Conservation (phyloP, 2,113 vertebrate species). For the Upupa epops region DNA sequence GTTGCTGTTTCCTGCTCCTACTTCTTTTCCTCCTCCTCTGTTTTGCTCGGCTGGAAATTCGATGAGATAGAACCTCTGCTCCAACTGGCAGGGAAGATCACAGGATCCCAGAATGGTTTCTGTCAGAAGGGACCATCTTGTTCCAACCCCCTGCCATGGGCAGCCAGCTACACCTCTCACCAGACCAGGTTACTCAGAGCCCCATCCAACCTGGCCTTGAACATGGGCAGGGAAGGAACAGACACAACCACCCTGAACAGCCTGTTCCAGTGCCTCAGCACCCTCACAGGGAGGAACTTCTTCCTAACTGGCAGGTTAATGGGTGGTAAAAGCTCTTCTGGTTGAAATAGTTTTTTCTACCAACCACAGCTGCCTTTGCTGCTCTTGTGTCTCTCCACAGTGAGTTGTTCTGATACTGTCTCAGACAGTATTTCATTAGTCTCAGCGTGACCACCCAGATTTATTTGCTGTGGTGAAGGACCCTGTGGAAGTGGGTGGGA, state of each 20-base stretch:
- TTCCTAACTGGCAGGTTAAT: too few relatives aligned
- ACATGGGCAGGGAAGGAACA: too few relatives aligned
- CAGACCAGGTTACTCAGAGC: too few relatives aligned
- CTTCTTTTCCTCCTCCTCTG: too few relatives aligned
- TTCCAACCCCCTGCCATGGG: too few relatives aligned
- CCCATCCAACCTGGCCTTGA: too few relatives aligned
- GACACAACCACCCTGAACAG: too few relatives aligned
- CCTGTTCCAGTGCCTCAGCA: too few relatives aligned
- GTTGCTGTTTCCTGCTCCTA: neutral
- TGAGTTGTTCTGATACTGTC: neutral
- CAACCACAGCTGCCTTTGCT: fast-evolving
- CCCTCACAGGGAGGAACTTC: too few relatives aligned
- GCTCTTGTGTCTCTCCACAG: neutral
- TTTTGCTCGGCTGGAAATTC: neutral
- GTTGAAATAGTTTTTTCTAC: neutral
- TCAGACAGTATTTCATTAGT: neutral
- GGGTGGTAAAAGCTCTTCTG: neutral
- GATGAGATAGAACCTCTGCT: neutral
- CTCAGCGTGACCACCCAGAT: neutral
- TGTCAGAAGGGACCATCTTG: too few relatives aligned
- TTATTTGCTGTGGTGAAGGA: neutral
- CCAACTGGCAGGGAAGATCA: neutral
- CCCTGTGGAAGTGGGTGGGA: fast-evolving
- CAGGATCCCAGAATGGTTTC: neutral
- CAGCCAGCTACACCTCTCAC: too few relatives aligned